Evolutionary conservation across 1,140 invertebrate species (phyloP).

Genomic region (Zaprionus vittiger): DNA sequence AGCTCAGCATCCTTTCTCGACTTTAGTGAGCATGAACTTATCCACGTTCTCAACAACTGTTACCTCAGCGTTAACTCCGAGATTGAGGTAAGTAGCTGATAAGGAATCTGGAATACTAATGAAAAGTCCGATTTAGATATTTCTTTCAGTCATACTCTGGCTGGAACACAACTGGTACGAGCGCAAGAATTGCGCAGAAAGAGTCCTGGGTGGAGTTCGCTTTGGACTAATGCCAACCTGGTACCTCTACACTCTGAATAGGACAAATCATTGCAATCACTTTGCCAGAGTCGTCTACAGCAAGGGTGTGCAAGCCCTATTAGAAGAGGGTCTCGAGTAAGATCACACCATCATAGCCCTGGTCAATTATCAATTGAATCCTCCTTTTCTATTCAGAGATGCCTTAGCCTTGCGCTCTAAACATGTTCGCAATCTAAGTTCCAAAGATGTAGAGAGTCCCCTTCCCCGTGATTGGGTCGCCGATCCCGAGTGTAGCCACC

Average conservation of each 20-base stretch:
- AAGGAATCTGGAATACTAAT: not conserved
- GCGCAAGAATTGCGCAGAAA: slow-evolving; percentile 45
- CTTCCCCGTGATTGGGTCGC: slow-evolving; percentile 63
- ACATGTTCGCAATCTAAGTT: not conserved
- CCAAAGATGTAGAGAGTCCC: not conserved
- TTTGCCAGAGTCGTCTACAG: slow-evolving; percentile 46
- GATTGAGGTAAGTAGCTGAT: slow-evolving; percentile 46
- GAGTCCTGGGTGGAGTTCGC: slow-evolving; percentile 52
- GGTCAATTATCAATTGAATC: not conserved
- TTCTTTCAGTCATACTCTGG: slow-evolving; percentile 62
- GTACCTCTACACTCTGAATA: slow-evolving; percentile 56
- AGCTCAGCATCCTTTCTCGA: slow-evolving; percentile 63
- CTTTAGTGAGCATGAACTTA: slow-evolving; percentile 55
- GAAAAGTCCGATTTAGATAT: slow-evolving; percentile 36
- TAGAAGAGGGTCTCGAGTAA: slow-evolving; percentile 54
- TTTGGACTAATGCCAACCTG: slow-evolving; percentile 65
- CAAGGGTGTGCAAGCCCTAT: slow-evolving; percentile 43
- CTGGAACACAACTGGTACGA: slow-evolving; percentile 67
- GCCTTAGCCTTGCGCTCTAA: slow-evolving; percentile 48
- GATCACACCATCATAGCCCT: not conserved
- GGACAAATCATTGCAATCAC: slow-evolving; percentile 52
- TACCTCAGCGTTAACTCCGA: slow-evolving; percentile 68
- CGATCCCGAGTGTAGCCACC: slow-evolving; percentile 56
- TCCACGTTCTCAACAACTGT: slow-evolving; percentile 60
- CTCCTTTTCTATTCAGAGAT: slow-evolving; percentile 15